Evolutionary conservation across 2,888 invertebrate genomes (phyloP).

Genomic region (Lasius fuliginosus): DNA sequence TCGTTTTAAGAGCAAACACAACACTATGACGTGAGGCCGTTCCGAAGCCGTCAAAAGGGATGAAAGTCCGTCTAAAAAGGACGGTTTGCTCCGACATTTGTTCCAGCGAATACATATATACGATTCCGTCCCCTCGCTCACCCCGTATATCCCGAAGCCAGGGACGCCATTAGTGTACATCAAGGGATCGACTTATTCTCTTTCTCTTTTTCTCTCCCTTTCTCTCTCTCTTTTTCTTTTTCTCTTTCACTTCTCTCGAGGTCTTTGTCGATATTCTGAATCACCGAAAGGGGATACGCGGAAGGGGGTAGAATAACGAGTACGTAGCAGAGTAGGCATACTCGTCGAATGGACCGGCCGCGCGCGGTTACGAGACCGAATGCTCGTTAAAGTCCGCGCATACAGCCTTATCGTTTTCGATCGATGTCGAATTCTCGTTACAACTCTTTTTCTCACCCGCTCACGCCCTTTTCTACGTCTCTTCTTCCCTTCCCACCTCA

Average conservation of each 20-base stretch:
- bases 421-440: slow-evolving; percentile 65
- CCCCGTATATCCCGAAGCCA: slow-evolving; percentile 28
- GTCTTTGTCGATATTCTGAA: slow-evolving; percentile 49
- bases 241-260: neutral
- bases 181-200: slow-evolving; percentile 47
- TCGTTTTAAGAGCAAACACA: slow-evolving; percentile 33
- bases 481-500: neutral
- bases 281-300: slow-evolving; percentile 41
- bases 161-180: slow-evolving; percentile 54
- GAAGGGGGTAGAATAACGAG: slow-evolving; percentile 48
- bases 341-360: slow-evolving; percentile 42
- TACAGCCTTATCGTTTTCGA: slow-evolving; percentile 64
- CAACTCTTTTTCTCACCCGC: slow-evolving; percentile 21
- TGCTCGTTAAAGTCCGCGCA: slow-evolving; percentile 64
- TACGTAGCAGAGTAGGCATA: slow-evolving; percentile 27
- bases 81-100: slow-evolving; percentile 48
- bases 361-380: slow-evolving; percentile 34
- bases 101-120: slow-evolving; percentile 46
- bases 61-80: slow-evolving; percentile 48
- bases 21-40: slow-evolving; percentile 3
- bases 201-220: neutral
- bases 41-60: slow-evolving; percentile 16
- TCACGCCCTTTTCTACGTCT: slow-evolving; percentile 15
- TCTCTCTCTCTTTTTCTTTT: neutral
- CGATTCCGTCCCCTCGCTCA: slow-evolving; percentile 41